phyloP scores from a whole-genome alignment of 1,140 invertebrate genomes.

The Argopecten irradians region DNA sequence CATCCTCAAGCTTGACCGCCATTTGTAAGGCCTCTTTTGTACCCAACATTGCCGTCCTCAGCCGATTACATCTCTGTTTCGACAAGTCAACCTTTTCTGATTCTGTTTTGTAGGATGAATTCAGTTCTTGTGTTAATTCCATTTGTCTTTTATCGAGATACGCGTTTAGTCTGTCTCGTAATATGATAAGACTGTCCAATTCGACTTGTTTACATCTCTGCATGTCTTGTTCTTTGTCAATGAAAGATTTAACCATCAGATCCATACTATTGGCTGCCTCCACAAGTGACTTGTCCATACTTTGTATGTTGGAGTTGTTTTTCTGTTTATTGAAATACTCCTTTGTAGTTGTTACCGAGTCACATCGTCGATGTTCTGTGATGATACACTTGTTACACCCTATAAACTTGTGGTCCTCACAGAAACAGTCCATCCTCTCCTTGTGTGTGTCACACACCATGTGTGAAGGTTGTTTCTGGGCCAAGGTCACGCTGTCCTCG shows the following conservation, averaged over 20 bases:
- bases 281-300: conserved; percentile 31
- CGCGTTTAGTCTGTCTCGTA: conserved; percentile 22
- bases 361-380: conserved; percentile 31
- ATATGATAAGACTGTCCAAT: conserved; percentile 33
- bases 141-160: conserved; percentile 40
- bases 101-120: conserved; percentile 36
- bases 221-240: conserved; percentile 27
- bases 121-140: conserved; percentile 27
- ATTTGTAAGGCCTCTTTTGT: conserved; percentile 42
- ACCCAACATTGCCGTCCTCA: conserved; percentile 35
- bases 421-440: conserved; percentile 32
- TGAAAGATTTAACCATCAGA: conserved; percentile 37
- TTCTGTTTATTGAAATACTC: conserved; percentile 40
- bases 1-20: conserved; percentile 25
- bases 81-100: conserved; percentile 33
- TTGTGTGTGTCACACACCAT: conserved; percentile 20
- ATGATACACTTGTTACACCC: conserved; percentile 33
- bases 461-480: not conserved
- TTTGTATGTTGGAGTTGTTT: conserved; percentile 26
- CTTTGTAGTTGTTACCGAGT: conserved; percentile 25
- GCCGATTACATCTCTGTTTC: conserved; percentile 28
- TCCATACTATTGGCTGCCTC: conserved; percentile 33
- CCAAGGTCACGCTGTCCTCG: not conserved
- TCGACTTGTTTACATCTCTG: conserved; percentile 39
- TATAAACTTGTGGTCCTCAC: conserved; percentile 26